Base-by-base conservation (phyloP, 2,888 invertebrate species). In the Heterodera filipjevi region DNA sequence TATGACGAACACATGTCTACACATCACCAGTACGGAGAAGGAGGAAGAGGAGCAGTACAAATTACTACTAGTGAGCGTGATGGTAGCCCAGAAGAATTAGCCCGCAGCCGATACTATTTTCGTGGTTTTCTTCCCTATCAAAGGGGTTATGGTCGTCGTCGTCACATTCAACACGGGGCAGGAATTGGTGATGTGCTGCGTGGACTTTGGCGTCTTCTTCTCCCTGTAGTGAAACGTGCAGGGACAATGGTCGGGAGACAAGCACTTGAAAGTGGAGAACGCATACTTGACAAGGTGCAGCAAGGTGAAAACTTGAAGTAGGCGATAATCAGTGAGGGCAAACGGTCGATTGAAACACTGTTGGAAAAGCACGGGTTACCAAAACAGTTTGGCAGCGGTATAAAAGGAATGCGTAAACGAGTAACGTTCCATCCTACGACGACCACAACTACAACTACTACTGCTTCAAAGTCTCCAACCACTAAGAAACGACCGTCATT, bases 1-100 rank as follows among this genome's bases (percentile, higher is more conserved):
- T 73, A 73, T 27, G 73, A 46, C n/a, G 73, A 73, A 12, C 64
- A 64, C 35, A 27, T 72, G 32, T 44, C 72, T 35, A 14, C 6
- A 49, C n/a, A 3, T 5, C 59, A n/a, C 8, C 59, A 59, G 27
- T n/a, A 59, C 49, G 49, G 49, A 5, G 49, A 5, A 5, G 49
- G 49, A 3, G 59, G 59, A 27, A 27, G 59, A 8, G n/a, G n/a
- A 59, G n/a, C n/a, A n/a, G n/a, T n/a, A n/a, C n/a, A n/a, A n/a
- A n/a, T n/a, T n/a, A 27, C 27, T 5, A 27, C n/a, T n/a, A n/a
- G n/a, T 27, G 22, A 0, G 19, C 5, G 49, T 5, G 27, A 22
- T 22, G 10, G n/a, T 59, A 59, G n/a, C 59, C 8, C n/a, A n/a
- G 59, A n/a, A 6, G n/a, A 59, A 10, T 6, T 6, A 12, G 0